Evolutionary conservation across 2,113 vertebrate genomes (phyloP), one percentile per base, ranked within the genome.

Genomic region (Prinia subflava): DNA sequence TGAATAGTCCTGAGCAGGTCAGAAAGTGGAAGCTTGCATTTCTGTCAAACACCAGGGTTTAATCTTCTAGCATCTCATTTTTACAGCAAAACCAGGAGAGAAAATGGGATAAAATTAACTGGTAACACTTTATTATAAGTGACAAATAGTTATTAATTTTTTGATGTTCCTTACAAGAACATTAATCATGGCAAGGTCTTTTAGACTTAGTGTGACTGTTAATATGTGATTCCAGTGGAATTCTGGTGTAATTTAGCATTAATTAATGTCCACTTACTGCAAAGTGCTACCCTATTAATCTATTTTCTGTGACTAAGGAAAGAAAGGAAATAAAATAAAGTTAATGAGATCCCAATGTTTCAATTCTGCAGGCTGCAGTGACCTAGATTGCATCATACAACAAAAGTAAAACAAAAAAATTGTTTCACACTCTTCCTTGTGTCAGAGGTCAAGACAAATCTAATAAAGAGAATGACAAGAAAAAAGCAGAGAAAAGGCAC

Each of bases 121-220:
- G 17, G 79, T 39, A 96, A 91, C 62, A 85, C 64, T 97, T 97
- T 95, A 95, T 96, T 95, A 56, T 37, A 97, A 96, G 89, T 97
- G 96, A 96, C 96, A 97, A 97, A 97, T 76, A 78, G 86, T 83
- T 97, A 98, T 97, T 97, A 98, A 97, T 97, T 97, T 97, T 89
- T 97, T 95, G 59, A 60, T 95, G 94, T 94, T 96, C 88, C 83
- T 97, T 97, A 94, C 83, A 94, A 96, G 95, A 97, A 89, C 94
- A 97, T 98, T 97, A 98, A 98, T 98, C 96, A 97, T 84, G 30
- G 57, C 67, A 96, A 96, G 91, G 59, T 76, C 91, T 91, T 96
- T 96, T 95, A 94, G 94, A 95, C 53, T 94, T 73, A 73, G 74
- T 85, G 44, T 91, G 90, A 88, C 86, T 93, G 57, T 83, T 97